These are phyloP conservation scores for Harpagoxenus sublaevis DNA, from an alignment of 2,888 invertebrate species.

Conservation along the genomic window DNA sequence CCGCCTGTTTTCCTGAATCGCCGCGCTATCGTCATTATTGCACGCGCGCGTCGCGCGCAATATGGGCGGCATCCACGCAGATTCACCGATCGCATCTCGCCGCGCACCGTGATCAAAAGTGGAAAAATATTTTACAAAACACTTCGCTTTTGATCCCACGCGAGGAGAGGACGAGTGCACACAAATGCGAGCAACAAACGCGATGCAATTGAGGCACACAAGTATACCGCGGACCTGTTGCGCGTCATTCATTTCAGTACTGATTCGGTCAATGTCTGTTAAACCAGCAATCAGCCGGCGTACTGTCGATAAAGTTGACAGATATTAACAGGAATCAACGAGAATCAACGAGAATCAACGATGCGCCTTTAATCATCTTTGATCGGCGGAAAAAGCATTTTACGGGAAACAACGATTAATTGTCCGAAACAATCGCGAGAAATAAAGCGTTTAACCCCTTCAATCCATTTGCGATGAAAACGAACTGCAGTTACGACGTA, in stretches of 20 bases:
- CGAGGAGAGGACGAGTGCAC: conserved; percentile 55
- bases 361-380: conserved; percentile 51
- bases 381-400: conserved; percentile 30
- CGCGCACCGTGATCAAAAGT: conserved; percentile 40
- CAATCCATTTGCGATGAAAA: not conserved
- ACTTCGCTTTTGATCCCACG: conserved; percentile 50
- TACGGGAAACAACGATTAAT: conserved; percentile 32
- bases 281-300: conserved; percentile 70
- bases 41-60: not conserved
- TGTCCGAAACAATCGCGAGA: conserved; percentile 31
- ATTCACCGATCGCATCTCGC: not conserved
- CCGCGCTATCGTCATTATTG: conserved; percentile 4
- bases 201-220: conserved; percentile 77
- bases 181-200: conserved; percentile 76
- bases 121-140: conserved; percentile 53
- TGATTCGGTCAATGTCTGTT: conserved; percentile 80
- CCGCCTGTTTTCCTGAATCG: conserved; percentile 19
- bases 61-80: not conserved
- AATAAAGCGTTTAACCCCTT: conserved; percentile 31
- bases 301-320: conserved; percentile 70
- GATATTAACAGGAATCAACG: conserved; percentile 62
- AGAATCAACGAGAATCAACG: conserved; percentile 51
- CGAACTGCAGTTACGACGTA: not conserved
- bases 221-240: conserved; percentile 79
- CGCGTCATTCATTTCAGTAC: conserved; percentile 83